Evolutionary conservation across 2,888 invertebrate species (phyloP).

Genomic region (Strigamia maritima): DNA sequence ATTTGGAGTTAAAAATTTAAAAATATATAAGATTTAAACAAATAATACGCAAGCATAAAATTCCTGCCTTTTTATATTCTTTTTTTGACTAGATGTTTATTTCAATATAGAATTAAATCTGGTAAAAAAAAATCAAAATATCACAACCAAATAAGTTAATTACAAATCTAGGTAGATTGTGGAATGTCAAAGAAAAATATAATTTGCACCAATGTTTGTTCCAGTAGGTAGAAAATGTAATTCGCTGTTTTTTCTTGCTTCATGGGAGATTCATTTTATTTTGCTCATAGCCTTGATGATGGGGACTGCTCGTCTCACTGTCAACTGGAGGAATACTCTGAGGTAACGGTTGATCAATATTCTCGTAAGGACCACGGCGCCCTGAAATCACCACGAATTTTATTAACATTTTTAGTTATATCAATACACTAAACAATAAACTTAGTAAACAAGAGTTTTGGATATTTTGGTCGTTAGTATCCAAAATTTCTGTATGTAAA

Average conservation of each 20-base stretch:
- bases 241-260: neutral
- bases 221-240: neutral
- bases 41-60: neutral
- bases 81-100: constrained; percentile 8
- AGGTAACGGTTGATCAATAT: constrained; percentile 37
- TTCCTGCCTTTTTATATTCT: neutral
- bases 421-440: no score
- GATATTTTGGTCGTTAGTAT: no score
- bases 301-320: constrained; percentile 31
- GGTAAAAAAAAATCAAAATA: neutral
- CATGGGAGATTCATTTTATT: constrained; percentile 17
- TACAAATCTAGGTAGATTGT: neutral
- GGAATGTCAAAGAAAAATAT: neutral
- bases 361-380: constrained; percentile 38
- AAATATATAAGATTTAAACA: neutral
- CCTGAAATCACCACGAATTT: neutral
- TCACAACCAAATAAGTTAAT: constrained; percentile 14
- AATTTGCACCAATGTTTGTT: neutral
- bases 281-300: constrained; percentile 24
- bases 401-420: neutral
- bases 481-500: neutral
- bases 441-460: no score
- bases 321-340: constrained; percentile 37
- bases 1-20: neutral
- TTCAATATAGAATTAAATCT: constrained; percentile 9